A percentile compares a stretch with the other conserved stretches of the same genome.
Conservation (phyloP, 2,113 vertebrate genomes). For the zebrafish (Danio rerio) region DNA sequence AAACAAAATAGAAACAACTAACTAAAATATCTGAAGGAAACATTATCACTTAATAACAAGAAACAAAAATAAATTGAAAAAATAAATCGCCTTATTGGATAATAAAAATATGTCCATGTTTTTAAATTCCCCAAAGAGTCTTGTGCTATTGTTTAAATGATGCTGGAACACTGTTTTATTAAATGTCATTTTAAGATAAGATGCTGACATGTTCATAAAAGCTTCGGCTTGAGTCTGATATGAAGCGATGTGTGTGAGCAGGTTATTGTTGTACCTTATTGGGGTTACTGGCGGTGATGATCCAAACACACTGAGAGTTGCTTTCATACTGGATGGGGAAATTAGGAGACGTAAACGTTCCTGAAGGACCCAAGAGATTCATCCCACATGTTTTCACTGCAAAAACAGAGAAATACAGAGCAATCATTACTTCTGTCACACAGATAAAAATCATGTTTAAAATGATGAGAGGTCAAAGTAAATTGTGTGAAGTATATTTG, state of each 20-base stretch:
- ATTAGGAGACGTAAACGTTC: conserved; percentile 81
- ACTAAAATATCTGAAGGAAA: too few species aligned
- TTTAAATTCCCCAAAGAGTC: neutral
- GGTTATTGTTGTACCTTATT: conserved; percentile 74
- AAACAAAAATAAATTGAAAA: too few species aligned
- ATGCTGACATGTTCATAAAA: neutral
- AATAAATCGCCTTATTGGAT: too few species aligned
- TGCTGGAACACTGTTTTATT: neutral
- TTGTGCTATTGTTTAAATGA: neutral
- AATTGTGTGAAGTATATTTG: neutral
- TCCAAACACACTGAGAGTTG: conserved; percentile 83
- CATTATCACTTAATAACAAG: too few species aligned
- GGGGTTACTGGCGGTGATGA: conserved; percentile 79
- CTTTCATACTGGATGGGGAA: conserved; percentile 84
- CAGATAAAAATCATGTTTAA: neutral
- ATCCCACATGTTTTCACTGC: conserved; percentile 82
- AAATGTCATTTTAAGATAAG: neutral
- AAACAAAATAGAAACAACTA: too few species aligned
- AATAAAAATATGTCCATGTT: neutral
- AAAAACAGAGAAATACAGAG: conserved; percentile 22
- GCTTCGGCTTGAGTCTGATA: neutral
- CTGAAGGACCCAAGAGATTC: conserved; percentile 78
- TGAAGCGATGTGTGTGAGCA: neutral
- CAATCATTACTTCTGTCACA: too few species aligned
- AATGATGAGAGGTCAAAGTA: neutral